Evolutionary conservation across 2,113 vertebrate species (phyloP), one percentile per base, ranked within the genome.

Genomic region (Pituophis catenifer): DNA sequence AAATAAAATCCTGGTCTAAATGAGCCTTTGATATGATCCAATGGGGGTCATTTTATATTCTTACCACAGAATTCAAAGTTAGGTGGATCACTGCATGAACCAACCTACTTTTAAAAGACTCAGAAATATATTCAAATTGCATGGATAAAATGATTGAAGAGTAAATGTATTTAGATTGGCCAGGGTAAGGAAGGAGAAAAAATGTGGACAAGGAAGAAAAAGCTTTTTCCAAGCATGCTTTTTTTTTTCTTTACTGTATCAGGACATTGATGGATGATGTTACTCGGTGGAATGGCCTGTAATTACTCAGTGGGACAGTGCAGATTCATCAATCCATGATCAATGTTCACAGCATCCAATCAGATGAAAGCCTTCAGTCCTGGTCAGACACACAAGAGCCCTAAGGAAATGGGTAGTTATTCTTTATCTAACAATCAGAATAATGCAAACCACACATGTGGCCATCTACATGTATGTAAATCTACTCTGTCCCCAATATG

Each of bases 291-390:
- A 95, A 92, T 55, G n/a, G n/a, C 11, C 94, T 93, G 92, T 94
- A 94, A 93, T 95, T 95, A 94, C 94, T 93, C 91, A 91, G 92
- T 26, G 26, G 94, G 92, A 92, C 75, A 91, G 93, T 58, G 52
- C 17, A 75, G 90, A 94, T 95, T 93, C 95, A 90, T 93, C 94
- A 93, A 81, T 90, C 62, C 9, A 29, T 93, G 65, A 95, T 90
- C 94, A 90, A 93, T 95, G 90, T 90, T 93, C 93, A 38, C 87
- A 85, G 92, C 89, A 52, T 89, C 85, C 92, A n/a, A 85, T 89
- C 50, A 94, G 86, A 50, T 86, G 53, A 94, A 88, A 90, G 85
- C 50, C 88, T 58, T 89, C 50, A 58, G 44, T 86, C 55, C 57
- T 90, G 11, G 38, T 52, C 38, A 1, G 75, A 89, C 88, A 65